Evolutionary conservation across 2,888 invertebrate species (phyloP), one percentile per base, ranked within the genome.

Genomic region (Dryobotodes eremita): DNA sequence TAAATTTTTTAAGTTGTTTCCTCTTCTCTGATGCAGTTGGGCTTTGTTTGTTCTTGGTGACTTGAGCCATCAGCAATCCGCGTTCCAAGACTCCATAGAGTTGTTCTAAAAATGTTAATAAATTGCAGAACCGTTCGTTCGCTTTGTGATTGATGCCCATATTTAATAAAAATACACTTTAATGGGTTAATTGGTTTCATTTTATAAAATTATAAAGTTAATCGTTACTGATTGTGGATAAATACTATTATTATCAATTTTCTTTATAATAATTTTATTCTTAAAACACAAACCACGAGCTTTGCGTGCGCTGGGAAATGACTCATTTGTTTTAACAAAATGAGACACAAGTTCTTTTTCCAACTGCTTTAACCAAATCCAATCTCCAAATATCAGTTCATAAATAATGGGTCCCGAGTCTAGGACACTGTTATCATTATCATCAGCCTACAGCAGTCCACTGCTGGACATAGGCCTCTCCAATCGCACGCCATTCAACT

Each of bases 121-220:
- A n/a, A n/a, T 31, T 6, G 6, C 31, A 46, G 76, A 46, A 57
- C 31, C 31, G 5, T 75, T 17, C 7, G 17, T 74, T 55, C 13
- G 17, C 66, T 65, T 55, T 66, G 36, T 79, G 17, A 68, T 68
- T 13, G 23, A 57, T 80, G 48, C 3, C 77, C 55, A 48, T 80
- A 57, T 48, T 80, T 48, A 80, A n/a, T 26, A 26, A 76, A 57
- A 76, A 57, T 77, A 46, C 17, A 36, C n/a, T 55, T 31, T 7
- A 66, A 79, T 36, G n/a, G 20, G 17, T 17, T 68, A 55, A 79
- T 55, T 55, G 76, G 11, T 8, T 55, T 79, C 46, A 53, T 68
- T 53, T n/a, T 68, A 55, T 55, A 79, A 55, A 66, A 13, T 26
- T 26, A 55, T 55, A 31, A n/a, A 46, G 8, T n/a, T 48, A 55